These are phyloP conservation scores for Sciurus vulgaris DNA, from an alignment of 2,797 vertebrate genomes.

Conservation along the genomic window DNA sequence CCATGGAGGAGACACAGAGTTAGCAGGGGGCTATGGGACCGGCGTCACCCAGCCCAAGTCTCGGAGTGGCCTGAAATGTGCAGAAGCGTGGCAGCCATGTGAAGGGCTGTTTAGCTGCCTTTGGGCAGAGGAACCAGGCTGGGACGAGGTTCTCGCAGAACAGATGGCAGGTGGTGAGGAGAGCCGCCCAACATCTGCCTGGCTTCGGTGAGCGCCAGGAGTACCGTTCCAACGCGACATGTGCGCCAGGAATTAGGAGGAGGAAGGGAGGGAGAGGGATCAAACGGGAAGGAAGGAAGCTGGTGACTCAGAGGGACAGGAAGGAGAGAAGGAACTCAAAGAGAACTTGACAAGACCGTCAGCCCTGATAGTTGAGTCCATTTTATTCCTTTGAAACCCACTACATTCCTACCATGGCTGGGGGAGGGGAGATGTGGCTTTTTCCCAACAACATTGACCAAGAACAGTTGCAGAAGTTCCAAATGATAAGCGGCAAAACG, in stretches of 20 bases:
- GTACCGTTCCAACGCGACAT: neutral
- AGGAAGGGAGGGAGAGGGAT: neutral
- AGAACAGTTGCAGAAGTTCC: neutral
- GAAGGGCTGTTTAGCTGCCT: neutral
- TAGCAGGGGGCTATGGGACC: neutral
- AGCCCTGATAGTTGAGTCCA: neutral
- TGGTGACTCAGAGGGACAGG: too few relatives aligned
- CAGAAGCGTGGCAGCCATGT: neutral
- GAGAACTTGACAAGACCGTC: neutral
- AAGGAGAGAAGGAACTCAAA: neutral
- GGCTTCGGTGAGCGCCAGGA: neutral
- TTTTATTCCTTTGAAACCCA: neutral
- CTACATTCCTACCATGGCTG: neutral
- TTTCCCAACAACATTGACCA: neutral
- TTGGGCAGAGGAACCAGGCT: neutral
- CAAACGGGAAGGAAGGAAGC: too few relatives aligned
- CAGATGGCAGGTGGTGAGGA: slow-evolving; percentile 34
- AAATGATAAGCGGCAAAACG: neutral
- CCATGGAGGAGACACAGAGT: neutral
- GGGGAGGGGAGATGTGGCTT: too few relatives aligned
- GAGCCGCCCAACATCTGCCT: neutral
- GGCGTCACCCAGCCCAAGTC: neutral
- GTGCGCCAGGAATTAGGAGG: neutral
- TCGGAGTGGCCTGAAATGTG: neutral
- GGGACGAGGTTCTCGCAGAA: neutral